These are phyloP conservation scores for Drosophila pegasa DNA, from an alignment of 2,888 invertebrate species.

Conservation along the genomic window DNA sequence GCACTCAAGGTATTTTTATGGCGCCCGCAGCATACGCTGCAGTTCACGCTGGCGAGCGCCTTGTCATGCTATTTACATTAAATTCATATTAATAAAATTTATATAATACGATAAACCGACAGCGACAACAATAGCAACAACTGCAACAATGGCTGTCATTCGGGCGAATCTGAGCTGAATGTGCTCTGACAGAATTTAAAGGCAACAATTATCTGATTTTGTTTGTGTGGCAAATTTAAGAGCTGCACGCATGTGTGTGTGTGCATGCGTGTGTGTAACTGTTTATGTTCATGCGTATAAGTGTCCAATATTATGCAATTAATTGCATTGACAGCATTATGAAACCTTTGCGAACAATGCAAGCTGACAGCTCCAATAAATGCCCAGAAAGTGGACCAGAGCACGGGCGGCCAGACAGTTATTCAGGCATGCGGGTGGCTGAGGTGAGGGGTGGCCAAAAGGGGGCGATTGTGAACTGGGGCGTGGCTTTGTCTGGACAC, in stretches of 20 bases:
- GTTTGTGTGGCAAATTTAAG: constrained; percentile 52
- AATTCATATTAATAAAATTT: constrained; percentile 59
- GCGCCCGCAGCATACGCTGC: constrained; percentile 24
- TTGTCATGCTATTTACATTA: constrained; percentile 58
- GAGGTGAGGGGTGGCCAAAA: background rate
- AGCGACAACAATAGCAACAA: constrained; percentile 26
- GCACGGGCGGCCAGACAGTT: background rate
- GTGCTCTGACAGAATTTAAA: constrained; percentile 47
- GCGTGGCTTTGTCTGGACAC: constrained; percentile 38
- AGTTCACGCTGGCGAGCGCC: constrained; percentile 27
- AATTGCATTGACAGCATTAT: constrained; percentile 80
- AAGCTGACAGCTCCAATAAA: constrained; percentile 72
- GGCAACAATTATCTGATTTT: constrained; percentile 39
- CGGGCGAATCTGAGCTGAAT: constrained; percentile 39
- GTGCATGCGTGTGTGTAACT: constrained; percentile 4
- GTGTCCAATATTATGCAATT: constrained; percentile 71
- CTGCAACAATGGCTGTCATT: constrained; percentile 27
- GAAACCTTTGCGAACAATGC: constrained; percentile 71
- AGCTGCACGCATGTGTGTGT: constrained; percentile 24
- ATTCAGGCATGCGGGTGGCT: background rate
- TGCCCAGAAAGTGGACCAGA: constrained; percentile 46
- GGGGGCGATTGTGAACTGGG: constrained; percentile 20
- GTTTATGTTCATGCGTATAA: constrained; percentile 24
- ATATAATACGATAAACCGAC: constrained; percentile 53
- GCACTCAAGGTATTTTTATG: constrained; percentile 43